A percentile compares a stretch with the other conserved stretches of the same genome.
Evolutionary conservation across 2,113 vertebrate genomes (phyloP).

Genomic region (Hystrix cristata): DNA sequence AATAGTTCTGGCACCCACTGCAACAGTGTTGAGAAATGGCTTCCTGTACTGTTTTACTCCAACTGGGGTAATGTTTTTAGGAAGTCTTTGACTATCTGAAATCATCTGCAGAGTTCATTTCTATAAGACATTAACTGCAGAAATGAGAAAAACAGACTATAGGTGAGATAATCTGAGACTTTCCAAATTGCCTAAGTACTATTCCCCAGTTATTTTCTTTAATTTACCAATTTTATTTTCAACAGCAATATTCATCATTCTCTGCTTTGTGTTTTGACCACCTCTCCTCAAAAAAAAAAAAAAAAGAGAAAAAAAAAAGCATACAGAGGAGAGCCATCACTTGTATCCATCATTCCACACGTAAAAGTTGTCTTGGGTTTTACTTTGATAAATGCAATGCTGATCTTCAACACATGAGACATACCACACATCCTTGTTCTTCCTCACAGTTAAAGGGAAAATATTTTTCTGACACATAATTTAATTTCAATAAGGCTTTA

Average conservation of each 20-base stretch:
- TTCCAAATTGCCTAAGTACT: neutral
- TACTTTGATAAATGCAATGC: neutral
- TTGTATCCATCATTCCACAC: neutral
- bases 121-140: neutral
- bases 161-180: neutral
- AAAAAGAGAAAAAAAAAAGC: neutral
- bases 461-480: neutral
- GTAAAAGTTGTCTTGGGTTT: neutral
- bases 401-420: neutral
- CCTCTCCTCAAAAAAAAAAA: neutral
- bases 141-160: neutral
- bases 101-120: neutral
- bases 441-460: neutral
- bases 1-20: neutral
- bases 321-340: neutral
- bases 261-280: neutral
- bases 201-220: neutral
- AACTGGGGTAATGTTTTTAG: neutral
- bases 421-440: neutral
- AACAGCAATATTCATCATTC: neutral
- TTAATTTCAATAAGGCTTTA: neutral
- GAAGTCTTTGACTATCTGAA: neutral
- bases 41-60: neutral
- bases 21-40: neutral
- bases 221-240: neutral